These are phyloP conservation scores for Trichacis sp. DNA, from an alignment of 2,888 invertebrate genomes.

Conservation along the genomic window DNA sequence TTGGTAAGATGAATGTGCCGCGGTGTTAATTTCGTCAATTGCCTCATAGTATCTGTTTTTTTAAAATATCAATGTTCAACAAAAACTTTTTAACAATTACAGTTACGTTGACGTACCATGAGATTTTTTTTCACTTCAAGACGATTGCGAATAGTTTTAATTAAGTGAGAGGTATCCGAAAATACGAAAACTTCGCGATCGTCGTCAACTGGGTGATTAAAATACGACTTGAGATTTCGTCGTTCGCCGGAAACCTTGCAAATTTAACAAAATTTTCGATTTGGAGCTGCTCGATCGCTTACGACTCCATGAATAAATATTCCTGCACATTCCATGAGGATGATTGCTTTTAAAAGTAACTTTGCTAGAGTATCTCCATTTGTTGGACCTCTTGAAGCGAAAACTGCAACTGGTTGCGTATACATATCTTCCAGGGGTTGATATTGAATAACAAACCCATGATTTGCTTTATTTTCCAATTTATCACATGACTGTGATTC, in stretches of 20 bases:
- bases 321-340: constrained; percentile 34
- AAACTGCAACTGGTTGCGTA: constrained; percentile 39
- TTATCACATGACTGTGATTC: not conserved
- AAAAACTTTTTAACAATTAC: too few species aligned
- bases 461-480: constrained; percentile 10
- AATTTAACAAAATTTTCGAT: constrained; percentile 40
- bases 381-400: constrained; percentile 31
- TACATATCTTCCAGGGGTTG: constrained; percentile 34
- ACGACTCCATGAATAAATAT: constrained; percentile 33
- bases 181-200: constrained; percentile 37
- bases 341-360: constrained; percentile 34
- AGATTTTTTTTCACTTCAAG: too few species aligned
- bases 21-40: constrained; percentile 22
- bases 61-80: not conserved
- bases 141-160: constrained; percentile 44
- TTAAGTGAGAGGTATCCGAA: constrained; percentile 41
- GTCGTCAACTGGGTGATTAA: constrained; percentile 32
- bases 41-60: too few species aligned
- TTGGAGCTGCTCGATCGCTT: too few species aligned
- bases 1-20: constrained; percentile 16
- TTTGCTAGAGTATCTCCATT: constrained; percentile 26
- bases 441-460: constrained; percentile 13
- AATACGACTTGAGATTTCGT: constrained; percentile 17
- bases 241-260: constrained; percentile 31
- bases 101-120: too few species aligned